A percentile compares a stretch with the other conserved stretches of the same genome.
These are phyloP conservation scores for Yponomeuta cagnagella DNA, from an alignment of 2,888 invertebrate species.

Conservation along the genomic window DNA sequence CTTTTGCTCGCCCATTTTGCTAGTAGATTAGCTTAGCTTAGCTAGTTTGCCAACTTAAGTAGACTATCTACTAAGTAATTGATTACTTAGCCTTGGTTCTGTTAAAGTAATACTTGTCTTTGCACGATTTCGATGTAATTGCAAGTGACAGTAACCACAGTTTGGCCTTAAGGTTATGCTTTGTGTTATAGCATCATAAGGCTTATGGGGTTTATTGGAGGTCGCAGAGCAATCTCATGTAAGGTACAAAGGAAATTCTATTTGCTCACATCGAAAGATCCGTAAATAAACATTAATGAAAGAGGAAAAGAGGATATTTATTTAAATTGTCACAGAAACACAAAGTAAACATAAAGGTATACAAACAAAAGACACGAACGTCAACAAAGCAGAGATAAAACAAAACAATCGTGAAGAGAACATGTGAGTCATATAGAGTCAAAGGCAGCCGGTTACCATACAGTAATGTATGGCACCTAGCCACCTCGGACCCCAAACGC, in stretches of 20 bases:
- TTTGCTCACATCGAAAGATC: too few species aligned
- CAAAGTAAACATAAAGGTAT: too few species aligned
- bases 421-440: too few species aligned
- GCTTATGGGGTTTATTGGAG: not conserved
- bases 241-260: not conserved
- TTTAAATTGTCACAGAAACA: too few species aligned
- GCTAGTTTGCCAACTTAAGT: not conserved
- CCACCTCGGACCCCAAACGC: too few species aligned
- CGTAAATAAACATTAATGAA: too few species aligned
- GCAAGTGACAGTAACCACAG: not conserved
- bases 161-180: not conserved
- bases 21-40: not conserved
- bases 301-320: too few species aligned
- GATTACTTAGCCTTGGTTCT: not conserved
- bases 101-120: not conserved
- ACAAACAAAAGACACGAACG: too few species aligned
- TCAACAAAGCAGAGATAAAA: too few species aligned
- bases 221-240: not conserved
- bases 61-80: conserved; percentile 5
- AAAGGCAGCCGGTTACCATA: too few species aligned
- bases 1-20: not conserved
- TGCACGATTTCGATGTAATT: conserved; percentile 1
- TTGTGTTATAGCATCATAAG: not conserved
- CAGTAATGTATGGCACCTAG: too few species aligned
- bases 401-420: too few species aligned